Conservation (phyloP, 2,888 invertebrate species). For the Cataglyphis rosenhaueri region DNA sequence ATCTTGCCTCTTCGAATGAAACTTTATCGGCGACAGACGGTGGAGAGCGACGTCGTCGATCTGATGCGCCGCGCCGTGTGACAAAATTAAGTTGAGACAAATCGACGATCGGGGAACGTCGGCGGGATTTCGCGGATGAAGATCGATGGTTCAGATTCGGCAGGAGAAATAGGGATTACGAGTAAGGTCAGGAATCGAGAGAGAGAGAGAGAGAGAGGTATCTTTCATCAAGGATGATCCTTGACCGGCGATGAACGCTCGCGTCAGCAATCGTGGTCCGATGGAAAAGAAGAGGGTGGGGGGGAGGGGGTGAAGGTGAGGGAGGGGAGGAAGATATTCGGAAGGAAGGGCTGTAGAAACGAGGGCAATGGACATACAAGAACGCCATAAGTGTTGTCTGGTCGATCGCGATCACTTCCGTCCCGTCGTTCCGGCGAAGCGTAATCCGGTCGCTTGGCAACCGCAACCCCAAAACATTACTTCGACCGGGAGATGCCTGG, state of each 20-base stretch:
- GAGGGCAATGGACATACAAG: constrained; percentile 61
- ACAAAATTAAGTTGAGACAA: constrained; percentile 53
- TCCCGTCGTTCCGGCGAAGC: constrained; percentile 65
- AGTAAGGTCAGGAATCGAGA: constrained; percentile 58
- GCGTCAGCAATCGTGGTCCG: background rate
- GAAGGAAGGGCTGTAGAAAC: constrained; percentile 28
- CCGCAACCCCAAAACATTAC: constrained; percentile 63
- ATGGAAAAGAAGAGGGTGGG: background rate
- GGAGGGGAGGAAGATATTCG: background rate
- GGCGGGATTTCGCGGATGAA: constrained; percentile 48
- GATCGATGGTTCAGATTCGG: constrained; percentile 46
- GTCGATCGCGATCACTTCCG: constrained; percentile 80
- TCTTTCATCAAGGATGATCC: constrained; percentile 52
- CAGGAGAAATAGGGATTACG: constrained; percentile 56
- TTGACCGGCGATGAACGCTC: background rate
- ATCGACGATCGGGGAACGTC: constrained; percentile 48
- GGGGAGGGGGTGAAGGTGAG: too few species aligned
- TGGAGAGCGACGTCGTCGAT: constrained; percentile 37
- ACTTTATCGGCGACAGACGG: constrained; percentile 47
- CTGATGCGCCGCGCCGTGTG: constrained; percentile 41
- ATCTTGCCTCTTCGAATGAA: constrained; percentile 40
- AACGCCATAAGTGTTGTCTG: constrained; percentile 67
- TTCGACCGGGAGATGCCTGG: constrained; percentile 60
- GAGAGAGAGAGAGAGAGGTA: background rate
- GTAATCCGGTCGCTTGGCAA: constrained; percentile 66